Conservation (phyloP, 1,140 invertebrate species). For the Drosophila pseudoobscura region DNA sequence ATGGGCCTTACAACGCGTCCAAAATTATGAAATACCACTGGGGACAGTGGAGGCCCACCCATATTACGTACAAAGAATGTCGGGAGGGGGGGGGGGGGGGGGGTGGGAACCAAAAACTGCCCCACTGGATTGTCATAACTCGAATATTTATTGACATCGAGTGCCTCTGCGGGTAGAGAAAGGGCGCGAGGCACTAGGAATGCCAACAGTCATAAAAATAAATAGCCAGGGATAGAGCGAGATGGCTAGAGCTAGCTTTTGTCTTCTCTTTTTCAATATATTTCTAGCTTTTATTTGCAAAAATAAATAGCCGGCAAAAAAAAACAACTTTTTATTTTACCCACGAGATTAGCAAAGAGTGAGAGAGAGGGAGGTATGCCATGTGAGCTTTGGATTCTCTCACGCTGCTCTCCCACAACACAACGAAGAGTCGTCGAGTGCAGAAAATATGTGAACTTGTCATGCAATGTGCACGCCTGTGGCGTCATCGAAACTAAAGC, state of each 20-base stretch:
- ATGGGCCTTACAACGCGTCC: constrained; percentile 21
- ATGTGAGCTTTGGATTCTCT: constrained; percentile 5
- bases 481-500: constrained; percentile 47
- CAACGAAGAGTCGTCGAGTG: too few relatives aligned
- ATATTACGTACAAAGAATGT: background rate
- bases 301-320: constrained; percentile 49
- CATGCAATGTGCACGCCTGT: constrained; percentile 35
- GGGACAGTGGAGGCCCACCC: too few relatives aligned
- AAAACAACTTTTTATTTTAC: constrained; percentile 22
- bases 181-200: constrained; percentile 7
- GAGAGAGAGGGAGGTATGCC: background rate
- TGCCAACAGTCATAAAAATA: constrained; percentile 44
- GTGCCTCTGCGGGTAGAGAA: background rate
- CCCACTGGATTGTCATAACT: constrained; percentile 62
- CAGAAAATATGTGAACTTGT: constrained; percentile 40
- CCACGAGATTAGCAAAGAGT: constrained; percentile 9
- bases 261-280: constrained; percentile 4
- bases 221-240: constrained; percentile 33
- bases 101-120: background rate
- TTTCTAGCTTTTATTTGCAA: constrained; percentile 17
- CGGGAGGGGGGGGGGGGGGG: background rate
- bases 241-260: background rate
- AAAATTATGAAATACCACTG: constrained; percentile 42
- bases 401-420: background rate
- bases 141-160: constrained; percentile 67